Percentiles rank a stretch among this genome's conserved stretches.
Conservation (phyloP, 2,113 vertebrate genomes). For the Cyanoderma ruficeps region DNA sequence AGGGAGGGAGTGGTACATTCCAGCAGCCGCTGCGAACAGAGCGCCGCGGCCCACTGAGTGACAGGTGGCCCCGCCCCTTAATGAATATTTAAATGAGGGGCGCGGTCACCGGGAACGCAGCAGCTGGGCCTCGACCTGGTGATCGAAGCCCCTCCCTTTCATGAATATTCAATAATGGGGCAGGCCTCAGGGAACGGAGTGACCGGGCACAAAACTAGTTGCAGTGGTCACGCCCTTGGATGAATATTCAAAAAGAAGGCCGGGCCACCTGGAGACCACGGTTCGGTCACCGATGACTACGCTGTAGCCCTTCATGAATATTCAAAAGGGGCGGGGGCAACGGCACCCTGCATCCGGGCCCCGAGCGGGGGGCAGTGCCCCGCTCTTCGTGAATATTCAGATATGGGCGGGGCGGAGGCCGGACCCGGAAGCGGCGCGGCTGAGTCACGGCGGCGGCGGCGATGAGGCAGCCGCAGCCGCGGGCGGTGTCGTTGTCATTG, state of each 20-base stretch:
- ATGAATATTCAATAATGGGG: not conserved
- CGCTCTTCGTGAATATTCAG: not conserved
- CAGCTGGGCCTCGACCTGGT: no score
- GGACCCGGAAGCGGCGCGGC: not conserved
- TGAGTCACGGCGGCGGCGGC: slow-evolving; percentile 52
- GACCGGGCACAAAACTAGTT: not conserved
- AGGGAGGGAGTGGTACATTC: not conserved
- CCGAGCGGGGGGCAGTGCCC: fast-evolving
- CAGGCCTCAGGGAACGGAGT: fast-evolving
- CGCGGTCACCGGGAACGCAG: not conserved
- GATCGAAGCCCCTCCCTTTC: not conserved
- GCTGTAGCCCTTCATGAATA: not conserved
- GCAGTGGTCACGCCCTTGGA: fast-evolving
- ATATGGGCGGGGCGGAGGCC: fast-evolving
- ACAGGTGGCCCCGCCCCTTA: fast-evolving
- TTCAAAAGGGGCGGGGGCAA: not conserved
- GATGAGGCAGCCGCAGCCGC: slow-evolving; percentile 64
- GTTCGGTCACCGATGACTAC: not conserved
- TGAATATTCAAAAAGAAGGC: not conserved
- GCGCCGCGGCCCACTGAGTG: not conserved
- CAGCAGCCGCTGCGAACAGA: not conserved
- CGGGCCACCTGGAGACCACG: no score
- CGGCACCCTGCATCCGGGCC: not conserved
- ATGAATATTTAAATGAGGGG: not conserved
- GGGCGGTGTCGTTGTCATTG: slow-evolving; percentile 21